Base-by-base conservation (phyloP, 2,113 vertebrate genomes). In the Raja brachyura region DNA sequence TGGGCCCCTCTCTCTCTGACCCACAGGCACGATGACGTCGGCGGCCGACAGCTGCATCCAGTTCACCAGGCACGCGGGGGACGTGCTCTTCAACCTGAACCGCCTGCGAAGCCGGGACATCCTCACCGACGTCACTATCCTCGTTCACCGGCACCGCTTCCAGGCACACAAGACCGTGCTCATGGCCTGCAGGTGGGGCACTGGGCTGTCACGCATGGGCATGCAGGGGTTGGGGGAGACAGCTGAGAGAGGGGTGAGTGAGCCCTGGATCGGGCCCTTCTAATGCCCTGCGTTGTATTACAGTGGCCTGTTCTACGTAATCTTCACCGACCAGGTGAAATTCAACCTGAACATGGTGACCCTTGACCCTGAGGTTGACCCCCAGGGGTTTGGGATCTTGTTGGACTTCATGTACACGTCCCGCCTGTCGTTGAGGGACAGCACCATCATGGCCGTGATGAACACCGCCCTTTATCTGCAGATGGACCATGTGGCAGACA, bases 351-450 rank as follows among this genome's bases (percentile, higher is more conserved):
- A 96, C 68, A 97, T 97, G 74, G 98, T 99, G 95, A 99, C 97
- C 75, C 95, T 99, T 95, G 98, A 99, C 94, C 98, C 99, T 0
- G 99, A 99, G 94, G 98, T 99, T 94, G 98, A 99, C 94, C 97
- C 99, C 0, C 98, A 99, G 95, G 98, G 99, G 18, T 99, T 99
- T 93, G 97, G 98, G 93, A 98, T 99, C 94, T 97, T 99, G 79
- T 94, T 99, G 94, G 99, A 99, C 94, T 99, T 99, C 94, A 99
- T 99, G 99, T 99, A 99, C 97, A 99, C 98, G 0, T 99, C 98
- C 33, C 97, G 99, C 76, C 97, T 99, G 94, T 97, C 98, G 48
- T 95, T 99, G 93, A 97, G 98, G 93, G 99, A 99, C 93, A 98
- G 95, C 95, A 98, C 98, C 94, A 99, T 99, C 94, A 97, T 99